Evolutionary conservation across 2,888 invertebrate species (phyloP).

Genomic region (Leptinotarsa peninsularis): DNA sequence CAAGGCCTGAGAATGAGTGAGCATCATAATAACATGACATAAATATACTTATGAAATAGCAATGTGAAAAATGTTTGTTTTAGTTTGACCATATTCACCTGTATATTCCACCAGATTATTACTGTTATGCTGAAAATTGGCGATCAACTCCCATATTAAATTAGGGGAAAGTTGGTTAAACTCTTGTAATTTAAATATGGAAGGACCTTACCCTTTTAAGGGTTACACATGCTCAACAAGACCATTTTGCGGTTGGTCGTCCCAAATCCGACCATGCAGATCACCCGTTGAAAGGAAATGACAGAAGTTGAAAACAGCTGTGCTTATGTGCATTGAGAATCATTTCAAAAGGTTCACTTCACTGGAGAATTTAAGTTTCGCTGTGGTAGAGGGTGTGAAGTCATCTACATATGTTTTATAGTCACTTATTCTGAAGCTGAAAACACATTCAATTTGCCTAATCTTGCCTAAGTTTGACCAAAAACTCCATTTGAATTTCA

Average conservation of each 20-base stretch:
- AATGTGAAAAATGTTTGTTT: too few species aligned
- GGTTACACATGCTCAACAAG: slow-evolving; percentile 33
- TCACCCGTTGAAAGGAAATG: slow-evolving; percentile 29
- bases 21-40: too few species aligned
- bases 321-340: slow-evolving; percentile 34
- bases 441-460: slow-evolving; percentile 40
- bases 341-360: slow-evolving; percentile 22
- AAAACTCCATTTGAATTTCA: slow-evolving; percentile 31
- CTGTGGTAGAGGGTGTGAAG: slow-evolving; percentile 32
- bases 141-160: slow-evolving; percentile 16
- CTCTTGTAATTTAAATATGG: slow-evolving; percentile 28
- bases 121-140: not conserved
- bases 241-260: slow-evolving; percentile 28
- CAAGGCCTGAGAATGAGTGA: too few species aligned
- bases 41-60: too few species aligned
- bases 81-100: too few species aligned
- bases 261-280: slow-evolving; percentile 28
- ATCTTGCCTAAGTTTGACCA: slow-evolving; percentile 32
- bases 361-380: slow-evolving; percentile 25
- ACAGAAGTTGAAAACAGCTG: slow-evolving; percentile 29
- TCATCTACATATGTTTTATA: slow-evolving; percentile 42
- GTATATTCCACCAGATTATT: too few species aligned
- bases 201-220: slow-evolving; percentile 25
- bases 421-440: slow-evolving; percentile 34
- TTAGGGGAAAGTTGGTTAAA: slow-evolving; percentile 4